Conservation (phyloP, 2,113 vertebrate species). For the Thymallus thymallus region DNA sequence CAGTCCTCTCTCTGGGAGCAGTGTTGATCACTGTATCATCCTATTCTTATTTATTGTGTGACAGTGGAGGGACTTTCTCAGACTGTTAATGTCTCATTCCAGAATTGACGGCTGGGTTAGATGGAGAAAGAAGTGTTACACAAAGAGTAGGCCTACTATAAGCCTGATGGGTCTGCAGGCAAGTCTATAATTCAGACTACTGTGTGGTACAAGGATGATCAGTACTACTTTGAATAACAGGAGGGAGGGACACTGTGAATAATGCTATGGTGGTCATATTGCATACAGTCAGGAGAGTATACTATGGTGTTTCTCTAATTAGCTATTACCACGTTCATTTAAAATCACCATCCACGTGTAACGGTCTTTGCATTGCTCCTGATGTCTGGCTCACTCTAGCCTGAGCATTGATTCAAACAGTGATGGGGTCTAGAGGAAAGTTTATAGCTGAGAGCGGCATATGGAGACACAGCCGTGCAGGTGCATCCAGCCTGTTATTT, state of each 20-base stretch:
- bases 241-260: constrained; percentile 61
- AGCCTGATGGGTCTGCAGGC: constrained; percentile 63
- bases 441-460: constrained; percentile 50
- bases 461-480: constrained; percentile 56
- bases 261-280: constrained; percentile 52
- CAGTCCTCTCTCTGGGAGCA: neutral
- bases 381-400: constrained; percentile 54
- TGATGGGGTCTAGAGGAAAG: constrained; percentile 33
- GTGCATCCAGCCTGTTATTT: constrained; percentile 57
- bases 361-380: constrained; percentile 6
- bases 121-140: neutral
- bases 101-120: too few relatives aligned
- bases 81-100: too few relatives aligned
- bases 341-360: constrained; percentile 53
- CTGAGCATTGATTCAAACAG: constrained; percentile 57
- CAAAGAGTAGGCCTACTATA: too few relatives aligned
- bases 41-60: too few relatives aligned
- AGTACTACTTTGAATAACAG: constrained; percentile 74
- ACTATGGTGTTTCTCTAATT: constrained; percentile 70
- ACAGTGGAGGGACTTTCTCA: too few relatives aligned
- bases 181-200: constrained; percentile 34
- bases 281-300: constrained; percentile 65
- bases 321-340: constrained; percentile 60
- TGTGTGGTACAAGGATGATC: constrained; percentile 70
- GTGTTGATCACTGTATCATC: too few relatives aligned